Conservation (phyloP, 2,797 vertebrate species). For the Gila robusta region DNA sequence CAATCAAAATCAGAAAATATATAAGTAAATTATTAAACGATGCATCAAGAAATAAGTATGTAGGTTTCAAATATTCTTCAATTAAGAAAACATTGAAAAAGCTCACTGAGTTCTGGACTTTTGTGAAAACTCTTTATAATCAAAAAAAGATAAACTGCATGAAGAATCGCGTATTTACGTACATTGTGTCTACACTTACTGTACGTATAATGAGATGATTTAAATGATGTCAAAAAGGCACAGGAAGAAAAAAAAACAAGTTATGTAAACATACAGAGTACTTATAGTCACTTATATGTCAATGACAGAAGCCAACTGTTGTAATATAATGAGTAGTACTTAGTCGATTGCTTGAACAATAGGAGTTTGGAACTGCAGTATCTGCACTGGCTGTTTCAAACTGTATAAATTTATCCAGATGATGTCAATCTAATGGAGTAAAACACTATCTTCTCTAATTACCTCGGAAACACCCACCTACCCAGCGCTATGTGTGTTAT, state of each 20-base stretch:
- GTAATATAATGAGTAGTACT: neutral
- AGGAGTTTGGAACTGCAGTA: neutral
- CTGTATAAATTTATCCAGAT: constrained; percentile 9
- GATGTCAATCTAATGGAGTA: constrained; percentile 7
- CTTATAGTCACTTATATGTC: neutral
- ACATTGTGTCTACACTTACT: neutral
- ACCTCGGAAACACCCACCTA: neutral
- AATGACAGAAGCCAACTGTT: constrained; percentile 3
- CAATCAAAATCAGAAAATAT: neutral
- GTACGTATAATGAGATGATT: neutral
- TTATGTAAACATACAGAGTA: neutral
- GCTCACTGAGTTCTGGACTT: neutral
- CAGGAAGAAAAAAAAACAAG: neutral
- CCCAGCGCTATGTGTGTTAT: neutral
- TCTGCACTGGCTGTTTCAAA: constrained; percentile 6
- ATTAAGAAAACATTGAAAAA: neutral
- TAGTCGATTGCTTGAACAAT: neutral
- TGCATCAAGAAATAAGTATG: neutral
- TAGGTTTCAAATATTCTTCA: neutral
- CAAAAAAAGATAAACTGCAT: neutral
- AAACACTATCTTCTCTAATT: constrained; percentile 23
- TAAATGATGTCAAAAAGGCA: neutral
- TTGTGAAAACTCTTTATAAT: neutral
- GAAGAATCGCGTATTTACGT: neutral
- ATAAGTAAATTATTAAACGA: neutral